phyloP scores from a whole-genome alignment of 2,888 invertebrate species.

The Byasa hedistus region DNA sequence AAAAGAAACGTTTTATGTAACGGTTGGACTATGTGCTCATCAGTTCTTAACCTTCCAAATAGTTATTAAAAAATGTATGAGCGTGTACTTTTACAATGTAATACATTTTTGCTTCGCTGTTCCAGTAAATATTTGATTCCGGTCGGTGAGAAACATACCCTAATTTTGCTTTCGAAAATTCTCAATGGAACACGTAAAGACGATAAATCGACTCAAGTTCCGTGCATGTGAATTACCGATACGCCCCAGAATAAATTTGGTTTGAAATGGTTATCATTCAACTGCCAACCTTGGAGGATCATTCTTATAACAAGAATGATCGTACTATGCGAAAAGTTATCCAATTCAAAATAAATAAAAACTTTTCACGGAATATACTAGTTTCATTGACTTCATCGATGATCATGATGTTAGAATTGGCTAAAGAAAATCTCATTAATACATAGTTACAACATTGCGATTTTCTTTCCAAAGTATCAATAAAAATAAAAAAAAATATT shows the following conservation, averaged over 20 bases:
- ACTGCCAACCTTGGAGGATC: background rate
- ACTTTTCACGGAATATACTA: too few relatives aligned
- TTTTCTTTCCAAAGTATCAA: too few relatives aligned
- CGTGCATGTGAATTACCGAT: conserved; percentile 19
- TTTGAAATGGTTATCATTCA: background rate
- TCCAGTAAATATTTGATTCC: conserved; percentile 18
- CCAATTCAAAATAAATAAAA: too few relatives aligned
- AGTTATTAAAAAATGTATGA: too few relatives aligned
- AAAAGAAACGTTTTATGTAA: background rate
- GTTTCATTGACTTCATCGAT: too few relatives aligned
- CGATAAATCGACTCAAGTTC: conserved; percentile 31
- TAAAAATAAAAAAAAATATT: too few relatives aligned
- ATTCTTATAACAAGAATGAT: background rate
- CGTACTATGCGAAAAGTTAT: background rate
- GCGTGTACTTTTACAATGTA: background rate
- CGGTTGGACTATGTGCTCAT: background rate
- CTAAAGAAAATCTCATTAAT: too few relatives aligned
- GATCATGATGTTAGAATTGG: too few relatives aligned
- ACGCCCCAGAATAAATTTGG: conserved; percentile 14
- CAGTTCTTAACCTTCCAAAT: background rate
- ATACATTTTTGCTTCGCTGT: background rate
- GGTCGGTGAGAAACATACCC: conserved; percentile 27
- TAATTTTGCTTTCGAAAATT: conserved; percentile 11
- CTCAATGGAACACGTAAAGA: conserved; percentile 20
- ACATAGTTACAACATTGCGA: too few relatives aligned